These are phyloP conservation scores for Gibbula magus DNA, from an alignment of 2,888 invertebrate species.

Conservation along the genomic window DNA sequence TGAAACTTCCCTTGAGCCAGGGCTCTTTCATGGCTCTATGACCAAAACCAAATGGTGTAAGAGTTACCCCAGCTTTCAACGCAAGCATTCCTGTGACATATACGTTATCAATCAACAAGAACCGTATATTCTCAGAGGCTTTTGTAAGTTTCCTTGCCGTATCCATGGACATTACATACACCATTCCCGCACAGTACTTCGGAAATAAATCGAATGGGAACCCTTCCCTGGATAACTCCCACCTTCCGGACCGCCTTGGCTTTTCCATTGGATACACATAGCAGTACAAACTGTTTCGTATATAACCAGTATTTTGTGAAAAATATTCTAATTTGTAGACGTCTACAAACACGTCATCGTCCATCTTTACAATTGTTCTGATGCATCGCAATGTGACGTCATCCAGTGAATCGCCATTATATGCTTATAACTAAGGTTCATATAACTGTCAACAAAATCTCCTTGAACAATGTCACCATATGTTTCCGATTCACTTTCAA, in stretches of 20 bases:
- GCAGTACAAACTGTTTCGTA: conserved; percentile 52
- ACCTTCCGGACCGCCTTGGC: conserved; percentile 50
- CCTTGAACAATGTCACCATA: no score
- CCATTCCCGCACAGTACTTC: conserved; percentile 55
- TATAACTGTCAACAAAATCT: no score
- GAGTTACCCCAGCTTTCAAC: conserved; percentile 39
- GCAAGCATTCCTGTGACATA: conserved; percentile 57
- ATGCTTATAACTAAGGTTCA: no score
- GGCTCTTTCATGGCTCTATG: no score
- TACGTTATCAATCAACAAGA: conserved; percentile 63
- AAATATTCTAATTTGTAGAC: conserved; percentile 78
- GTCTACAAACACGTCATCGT: conserved; percentile 73
- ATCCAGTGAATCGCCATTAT: conserved; percentile 68
- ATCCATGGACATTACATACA: no score
- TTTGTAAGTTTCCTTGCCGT: no score
- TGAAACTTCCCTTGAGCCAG: no score
- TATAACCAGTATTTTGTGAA: conserved; percentile 39
- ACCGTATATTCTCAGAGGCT: conserved; percentile 25
- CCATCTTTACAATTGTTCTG: conserved; percentile 68
- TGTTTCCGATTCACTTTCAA: no score
- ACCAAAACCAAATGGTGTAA: not conserved
- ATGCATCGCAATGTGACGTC: conserved; percentile 63
- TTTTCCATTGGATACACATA: conserved; percentile 46
- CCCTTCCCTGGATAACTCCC: conserved; percentile 49
- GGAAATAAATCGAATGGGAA: conserved; percentile 55